phyloP scores from a whole-genome alignment of 2,797 vertebrate species.

The Microhierax caerulescens region DNA sequence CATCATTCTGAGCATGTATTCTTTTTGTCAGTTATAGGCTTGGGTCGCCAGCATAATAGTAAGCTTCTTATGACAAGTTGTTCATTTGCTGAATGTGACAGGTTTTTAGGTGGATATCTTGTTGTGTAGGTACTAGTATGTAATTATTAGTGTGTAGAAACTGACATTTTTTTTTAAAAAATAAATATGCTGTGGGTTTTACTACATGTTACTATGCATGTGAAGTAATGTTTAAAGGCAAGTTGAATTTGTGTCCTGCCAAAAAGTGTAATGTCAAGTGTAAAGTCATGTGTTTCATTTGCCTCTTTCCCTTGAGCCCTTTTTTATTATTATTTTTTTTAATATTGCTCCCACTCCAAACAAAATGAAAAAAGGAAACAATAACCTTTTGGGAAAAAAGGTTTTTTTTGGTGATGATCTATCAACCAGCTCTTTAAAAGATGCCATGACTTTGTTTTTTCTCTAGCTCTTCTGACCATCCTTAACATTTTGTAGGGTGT shows the following conservation, averaged over 20 bases:
- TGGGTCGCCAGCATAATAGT: neutral
- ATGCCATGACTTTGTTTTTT: neutral
- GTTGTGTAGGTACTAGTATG: neutral
- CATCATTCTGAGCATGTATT: neutral
- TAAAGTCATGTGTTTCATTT: neutral
- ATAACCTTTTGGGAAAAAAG: fast-evolving
- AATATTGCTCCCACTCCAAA: neutral
- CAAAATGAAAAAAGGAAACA: neutral
- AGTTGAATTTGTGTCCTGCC: neutral
- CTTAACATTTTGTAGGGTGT: neutral
- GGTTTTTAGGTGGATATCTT: neutral
- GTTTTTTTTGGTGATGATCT: neutral
- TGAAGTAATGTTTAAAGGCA: neutral
- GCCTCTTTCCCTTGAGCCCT: neutral
- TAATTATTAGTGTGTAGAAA: neutral
- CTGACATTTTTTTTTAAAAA: fast-evolving
- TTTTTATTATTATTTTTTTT: no score
- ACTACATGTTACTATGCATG: fast-evolving
- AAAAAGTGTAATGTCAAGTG: neutral
- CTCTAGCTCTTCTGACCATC: neutral
- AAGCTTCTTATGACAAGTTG: neutral
- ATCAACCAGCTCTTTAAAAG: neutral
- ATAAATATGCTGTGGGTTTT: neutral
- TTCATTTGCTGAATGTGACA: neutral
- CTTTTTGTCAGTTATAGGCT: neutral